phyloP scores from a whole-genome alignment of 2,888 invertebrate species.

The Ormia ochracea region DNA sequence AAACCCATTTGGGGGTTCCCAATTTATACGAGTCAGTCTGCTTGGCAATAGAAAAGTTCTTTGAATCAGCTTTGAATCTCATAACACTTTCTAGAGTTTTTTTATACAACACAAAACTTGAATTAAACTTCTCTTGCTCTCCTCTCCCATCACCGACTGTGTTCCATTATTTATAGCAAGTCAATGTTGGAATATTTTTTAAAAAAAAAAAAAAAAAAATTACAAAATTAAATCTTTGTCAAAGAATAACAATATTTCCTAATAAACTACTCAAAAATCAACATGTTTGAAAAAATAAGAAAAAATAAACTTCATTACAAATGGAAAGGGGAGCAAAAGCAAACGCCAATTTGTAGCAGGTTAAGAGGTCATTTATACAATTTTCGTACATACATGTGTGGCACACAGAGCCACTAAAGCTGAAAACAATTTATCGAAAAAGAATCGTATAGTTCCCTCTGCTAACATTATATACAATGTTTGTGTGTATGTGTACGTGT shows the following conservation, averaged over 20 bases:
- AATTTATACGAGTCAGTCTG: too few relatives aligned
- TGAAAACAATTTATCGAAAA: slow-evolving; percentile 22
- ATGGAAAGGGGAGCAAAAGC: not conserved
- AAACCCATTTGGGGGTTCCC: too few relatives aligned
- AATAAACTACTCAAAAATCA: slow-evolving; percentile 44
- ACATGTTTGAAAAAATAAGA: not conserved
- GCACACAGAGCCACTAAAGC: not conserved
- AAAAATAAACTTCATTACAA: not conserved
- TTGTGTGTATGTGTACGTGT: not conserved
- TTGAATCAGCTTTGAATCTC: too few relatives aligned
- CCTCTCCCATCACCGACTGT: not conserved
- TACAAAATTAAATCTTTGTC: slow-evolving; percentile 23
- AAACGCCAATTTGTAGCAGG: slow-evolving; percentile 48
- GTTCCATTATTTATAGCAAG: not conserved
- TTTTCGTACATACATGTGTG: too few relatives aligned
- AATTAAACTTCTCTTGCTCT: too few relatives aligned
- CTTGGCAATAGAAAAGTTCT: too few relatives aligned
- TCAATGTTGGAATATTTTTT: not conserved
- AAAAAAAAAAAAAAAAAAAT: not conserved
- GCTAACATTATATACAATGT: not conserved
- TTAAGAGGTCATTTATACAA: slow-evolving; percentile 56
- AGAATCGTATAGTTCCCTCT: slow-evolving; percentile 7
- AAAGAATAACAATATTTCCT: slow-evolving; percentile 44
- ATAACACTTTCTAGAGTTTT: too few relatives aligned
- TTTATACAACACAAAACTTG: not conserved